Conservation (phyloP, 2,888 invertebrate species). For the Leuctra nigra region DNA sequence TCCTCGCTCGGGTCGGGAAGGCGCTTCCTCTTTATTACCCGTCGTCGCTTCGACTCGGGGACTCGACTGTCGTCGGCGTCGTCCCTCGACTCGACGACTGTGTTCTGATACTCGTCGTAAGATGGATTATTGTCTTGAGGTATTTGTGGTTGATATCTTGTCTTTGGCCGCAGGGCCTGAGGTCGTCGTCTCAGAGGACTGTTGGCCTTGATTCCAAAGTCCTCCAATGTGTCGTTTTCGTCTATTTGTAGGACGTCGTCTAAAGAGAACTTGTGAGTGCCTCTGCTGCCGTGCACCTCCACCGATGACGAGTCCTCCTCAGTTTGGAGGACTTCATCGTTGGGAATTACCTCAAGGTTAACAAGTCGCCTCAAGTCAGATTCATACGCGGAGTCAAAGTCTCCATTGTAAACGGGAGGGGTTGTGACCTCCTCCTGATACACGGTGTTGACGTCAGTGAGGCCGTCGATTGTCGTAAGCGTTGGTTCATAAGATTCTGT, state of each 20-base stretch:
- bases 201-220: background rate
- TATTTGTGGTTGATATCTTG: background rate
- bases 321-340: slow-evolving; percentile 4
- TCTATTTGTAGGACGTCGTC: background rate
- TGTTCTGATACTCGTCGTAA: background rate
- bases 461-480: background rate
- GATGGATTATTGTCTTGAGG: background rate
- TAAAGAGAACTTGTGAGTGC: slow-evolving; percentile 6
- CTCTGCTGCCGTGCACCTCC: background rate
- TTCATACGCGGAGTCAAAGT: slow-evolving; percentile 10
- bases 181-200: background rate
- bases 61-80: background rate
- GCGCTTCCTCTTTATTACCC: slow-evolving; percentile 20
- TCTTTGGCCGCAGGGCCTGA: background rate
- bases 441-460: background rate
- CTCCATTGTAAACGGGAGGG: slow-evolving; percentile 2
- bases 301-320: background rate
- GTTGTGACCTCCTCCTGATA: background rate
- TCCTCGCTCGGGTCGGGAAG: slow-evolving; percentile 5
- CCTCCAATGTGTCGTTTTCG: background rate
- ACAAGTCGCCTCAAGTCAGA: slow-evolving; percentile 9
- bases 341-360: background rate
- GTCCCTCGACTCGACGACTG: background rate
- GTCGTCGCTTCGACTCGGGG: slow-evolving; percentile 11
- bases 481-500: slow-evolving; percentile 1